phyloP scores from a whole-genome alignment of 1,140 invertebrate species.

The Aphidius ervi region DNA sequence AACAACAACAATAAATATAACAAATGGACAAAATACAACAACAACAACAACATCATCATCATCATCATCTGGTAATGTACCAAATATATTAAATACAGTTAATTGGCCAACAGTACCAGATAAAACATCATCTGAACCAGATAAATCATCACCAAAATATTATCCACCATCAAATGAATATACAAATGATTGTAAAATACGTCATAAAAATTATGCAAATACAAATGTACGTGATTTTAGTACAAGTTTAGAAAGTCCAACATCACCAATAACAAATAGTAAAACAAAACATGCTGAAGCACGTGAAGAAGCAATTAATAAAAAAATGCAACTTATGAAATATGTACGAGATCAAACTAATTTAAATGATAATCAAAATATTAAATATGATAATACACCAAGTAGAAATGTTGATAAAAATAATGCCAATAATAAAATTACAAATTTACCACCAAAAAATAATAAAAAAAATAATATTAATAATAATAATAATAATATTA shows the following conservation, averaged over 20 bases:
- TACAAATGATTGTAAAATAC: conserved; percentile 40
- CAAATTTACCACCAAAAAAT: conserved; percentile 27
- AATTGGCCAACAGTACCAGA: conserved; percentile 41
- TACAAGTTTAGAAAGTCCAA: conserved; percentile 42
- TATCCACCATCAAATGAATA: conserved; percentile 49
- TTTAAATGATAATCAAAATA: conserved; percentile 26
- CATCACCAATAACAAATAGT: conserved; percentile 32
- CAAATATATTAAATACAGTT: conserved; percentile 33
- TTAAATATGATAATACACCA: conserved; percentile 30
- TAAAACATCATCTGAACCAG: conserved; percentile 38
- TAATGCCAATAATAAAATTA: conserved; percentile 19
- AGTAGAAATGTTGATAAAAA: conserved; percentile 23
- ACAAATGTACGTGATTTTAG: conserved; percentile 33
- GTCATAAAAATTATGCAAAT: conserved; percentile 36
- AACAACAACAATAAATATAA: conserved; percentile 52
- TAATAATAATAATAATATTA: too few species aligned
- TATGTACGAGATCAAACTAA: conserved; percentile 42
- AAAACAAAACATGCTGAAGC: conserved; percentile 44
- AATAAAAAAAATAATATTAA: conserved; percentile 17
- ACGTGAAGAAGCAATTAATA: conserved; percentile 45
- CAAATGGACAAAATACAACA: conserved; percentile 32
- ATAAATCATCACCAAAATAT: conserved; percentile 43
- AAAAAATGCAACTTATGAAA: conserved; percentile 44
- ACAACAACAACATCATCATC: conserved; percentile 28
- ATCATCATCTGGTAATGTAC: conserved; percentile 31